These are phyloP conservation scores for Hippopotamyrus pictus DNA, from an alignment of 2,797 vertebrate species.

Conservation along the genomic window DNA sequence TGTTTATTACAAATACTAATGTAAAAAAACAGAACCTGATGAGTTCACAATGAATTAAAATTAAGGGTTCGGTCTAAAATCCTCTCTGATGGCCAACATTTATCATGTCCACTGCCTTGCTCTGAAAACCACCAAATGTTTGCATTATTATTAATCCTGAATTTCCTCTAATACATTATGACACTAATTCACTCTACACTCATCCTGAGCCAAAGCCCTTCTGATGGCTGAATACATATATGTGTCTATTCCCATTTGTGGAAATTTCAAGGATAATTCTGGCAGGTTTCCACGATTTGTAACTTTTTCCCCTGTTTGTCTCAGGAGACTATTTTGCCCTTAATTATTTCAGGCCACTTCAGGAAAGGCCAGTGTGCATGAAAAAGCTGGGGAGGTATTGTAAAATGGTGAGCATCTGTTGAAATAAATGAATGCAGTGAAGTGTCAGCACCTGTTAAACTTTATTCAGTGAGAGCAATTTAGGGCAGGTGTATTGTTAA, in stretches of 20 bases:
- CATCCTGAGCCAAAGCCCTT: background rate
- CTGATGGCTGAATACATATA: background rate
- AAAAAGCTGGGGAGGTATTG: slow-evolving; percentile 20
- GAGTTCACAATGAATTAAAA: slow-evolving; percentile 34
- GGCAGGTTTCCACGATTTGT: background rate
- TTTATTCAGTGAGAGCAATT: slow-evolving; percentile 58
- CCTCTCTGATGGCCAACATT: slow-evolving; percentile 41
- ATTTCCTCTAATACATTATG: slow-evolving; percentile 59
- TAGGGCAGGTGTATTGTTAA: slow-evolving; percentile 49
- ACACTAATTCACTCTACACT: slow-evolving; percentile 43
- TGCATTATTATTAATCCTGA: slow-evolving; percentile 55
- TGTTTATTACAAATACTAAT: background rate
- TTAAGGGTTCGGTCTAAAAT: slow-evolving; percentile 42
- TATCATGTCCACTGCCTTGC: slow-evolving; percentile 49
- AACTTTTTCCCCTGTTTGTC: background rate
- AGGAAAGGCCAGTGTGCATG: background rate
- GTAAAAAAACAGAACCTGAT: background rate
- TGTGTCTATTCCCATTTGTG: background rate
- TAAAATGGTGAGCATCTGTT: slow-evolving; percentile 55
- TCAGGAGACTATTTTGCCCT: background rate
- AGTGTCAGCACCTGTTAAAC: slow-evolving; percentile 60
- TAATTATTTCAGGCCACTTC: slow-evolving; percentile 6
- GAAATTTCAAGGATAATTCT: background rate
- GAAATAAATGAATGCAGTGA: slow-evolving; percentile 57
- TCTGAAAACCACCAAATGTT: slow-evolving; percentile 55